These are phyloP conservation scores for Pogonocherus hispidulus DNA, from an alignment of 2,888 invertebrate species.

Conservation along the genomic window DNA sequence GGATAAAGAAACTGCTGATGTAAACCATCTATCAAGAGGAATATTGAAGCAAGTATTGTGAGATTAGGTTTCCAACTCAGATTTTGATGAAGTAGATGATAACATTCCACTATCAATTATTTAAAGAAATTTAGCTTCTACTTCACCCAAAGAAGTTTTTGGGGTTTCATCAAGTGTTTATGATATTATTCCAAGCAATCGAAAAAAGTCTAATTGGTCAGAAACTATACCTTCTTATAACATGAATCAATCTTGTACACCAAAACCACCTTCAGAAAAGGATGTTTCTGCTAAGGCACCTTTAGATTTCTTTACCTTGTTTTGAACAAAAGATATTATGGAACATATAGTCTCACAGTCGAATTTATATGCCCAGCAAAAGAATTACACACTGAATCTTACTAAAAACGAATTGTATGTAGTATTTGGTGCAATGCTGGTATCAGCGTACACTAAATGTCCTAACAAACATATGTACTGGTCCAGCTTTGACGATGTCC, in stretches of 20 bases:
- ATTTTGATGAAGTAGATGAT: slow-evolving; percentile 9
- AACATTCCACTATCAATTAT: slow-evolving; percentile 18
- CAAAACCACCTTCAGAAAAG: slow-evolving; percentile 9
- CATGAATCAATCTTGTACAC: slow-evolving; percentile 14
- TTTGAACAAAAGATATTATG: slow-evolving; percentile 7
- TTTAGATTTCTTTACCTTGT: slow-evolving; percentile 16
- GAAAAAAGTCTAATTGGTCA: slow-evolving; percentile 10
- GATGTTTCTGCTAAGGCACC: slow-evolving; percentile 1
- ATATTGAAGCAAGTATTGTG: slow-evolving; percentile 21
- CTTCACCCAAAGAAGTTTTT: background rate
- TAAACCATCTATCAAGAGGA: slow-evolving; percentile 18
- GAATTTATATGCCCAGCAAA: slow-evolving; percentile 22
- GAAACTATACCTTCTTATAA: slow-evolving; percentile 7
- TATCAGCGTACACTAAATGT: slow-evolving; percentile 2
- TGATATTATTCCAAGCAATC: slow-evolving; percentile 7
- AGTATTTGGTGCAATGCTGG: slow-evolving; percentile 1
- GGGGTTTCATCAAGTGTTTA: background rate
- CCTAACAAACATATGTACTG: slow-evolving; percentile 9
- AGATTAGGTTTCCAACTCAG: slow-evolving; percentile 4
- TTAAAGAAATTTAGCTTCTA: background rate
- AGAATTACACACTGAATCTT: slow-evolving; percentile 6
- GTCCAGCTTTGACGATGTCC: background rate
- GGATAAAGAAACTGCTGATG: slow-evolving; percentile 17
- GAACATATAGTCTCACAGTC: slow-evolving; percentile 7
- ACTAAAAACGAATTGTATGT: slow-evolving; percentile 7